These are phyloP conservation scores for Parnassius mnemosyne DNA, from an alignment of 2,888 invertebrate genomes.

Conservation along the genomic window DNA sequence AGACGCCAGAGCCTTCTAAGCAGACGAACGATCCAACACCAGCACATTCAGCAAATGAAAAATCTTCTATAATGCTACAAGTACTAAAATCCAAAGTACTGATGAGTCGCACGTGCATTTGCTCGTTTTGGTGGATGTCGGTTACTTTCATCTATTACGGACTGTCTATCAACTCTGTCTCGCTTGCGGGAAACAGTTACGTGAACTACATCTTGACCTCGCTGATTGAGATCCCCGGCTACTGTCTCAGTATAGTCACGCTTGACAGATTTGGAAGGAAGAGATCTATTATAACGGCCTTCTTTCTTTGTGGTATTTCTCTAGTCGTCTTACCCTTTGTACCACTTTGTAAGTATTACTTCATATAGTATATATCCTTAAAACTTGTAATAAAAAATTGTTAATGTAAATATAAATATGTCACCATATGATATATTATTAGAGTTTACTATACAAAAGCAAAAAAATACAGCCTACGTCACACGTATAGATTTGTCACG, in stretches of 20 bases:
- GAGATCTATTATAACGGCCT: constrained; percentile 78
- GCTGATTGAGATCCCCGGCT: constrained; percentile 84
- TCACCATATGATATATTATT: too few species aligned
- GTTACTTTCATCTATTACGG: constrained; percentile 91
- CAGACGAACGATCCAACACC: constrained; percentile 22
- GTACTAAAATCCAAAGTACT: constrained; percentile 76
- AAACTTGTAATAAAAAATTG: background rate
- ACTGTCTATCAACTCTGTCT: constrained; percentile 87
- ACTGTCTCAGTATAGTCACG: constrained; percentile 77
- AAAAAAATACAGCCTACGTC: too few species aligned
- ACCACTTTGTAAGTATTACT: constrained; percentile 65
- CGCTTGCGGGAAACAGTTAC: constrained; percentile 87
- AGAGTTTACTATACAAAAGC: too few species aligned
- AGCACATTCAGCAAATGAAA: constrained; percentile 12
- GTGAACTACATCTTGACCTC: constrained; percentile 86
- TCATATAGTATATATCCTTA: constrained; percentile 57
- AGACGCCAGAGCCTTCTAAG: constrained; percentile 19
- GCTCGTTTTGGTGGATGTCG: constrained; percentile 90
- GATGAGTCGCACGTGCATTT: constrained; percentile 54
- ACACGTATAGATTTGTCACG: too few species aligned
- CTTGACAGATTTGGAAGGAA: constrained; percentile 82
- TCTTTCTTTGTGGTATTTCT: constrained; percentile 79
- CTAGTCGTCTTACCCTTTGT: constrained; percentile 80
- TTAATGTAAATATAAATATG: too few species aligned
- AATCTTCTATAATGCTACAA: constrained; percentile 49